These are phyloP conservation scores for Schizotus pectinicornis DNA, from an alignment of 2,888 invertebrate species.

Conservation along the genomic window DNA sequence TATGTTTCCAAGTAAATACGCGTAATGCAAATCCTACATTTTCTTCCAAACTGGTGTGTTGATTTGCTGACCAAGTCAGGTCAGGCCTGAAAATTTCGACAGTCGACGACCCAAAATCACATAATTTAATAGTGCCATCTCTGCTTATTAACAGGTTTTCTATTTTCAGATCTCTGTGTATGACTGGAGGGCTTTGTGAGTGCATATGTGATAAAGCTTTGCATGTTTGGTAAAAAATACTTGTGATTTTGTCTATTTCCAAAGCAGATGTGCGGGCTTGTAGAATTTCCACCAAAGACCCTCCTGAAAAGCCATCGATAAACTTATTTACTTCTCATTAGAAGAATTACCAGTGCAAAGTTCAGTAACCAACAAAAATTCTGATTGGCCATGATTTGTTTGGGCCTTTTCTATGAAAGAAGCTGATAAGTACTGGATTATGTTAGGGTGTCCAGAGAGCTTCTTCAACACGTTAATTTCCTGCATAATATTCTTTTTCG, in stretches of 20 bases:
- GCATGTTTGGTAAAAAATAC: conserved; percentile 90
- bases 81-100: conserved; percentile 82
- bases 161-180: conserved; percentile 94
- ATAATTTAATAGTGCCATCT: conserved; percentile 88
- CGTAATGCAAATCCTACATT: conserved; percentile 66
- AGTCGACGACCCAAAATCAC: conserved; percentile 97
- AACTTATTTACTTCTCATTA: neutral
- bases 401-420: conserved; percentile 79
- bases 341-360: conserved; percentile 77
- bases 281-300: conserved; percentile 71
- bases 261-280: conserved; percentile 67
- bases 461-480: conserved; percentile 87
- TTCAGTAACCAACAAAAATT: conserved; percentile 92
- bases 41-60: conserved; percentile 90
- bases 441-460: conserved; percentile 88
- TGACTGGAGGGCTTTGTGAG: conserved; percentile 85
- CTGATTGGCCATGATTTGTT: conserved; percentile 81
- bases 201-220: conserved; percentile 94
- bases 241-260: conserved; percentile 73
- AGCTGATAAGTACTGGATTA: conserved; percentile 89
- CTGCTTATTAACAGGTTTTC: conserved; percentile 92
- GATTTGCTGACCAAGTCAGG: conserved; percentile 90
- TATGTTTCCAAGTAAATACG: conserved; percentile 2
- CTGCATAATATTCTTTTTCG: conserved; percentile 78
- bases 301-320: conserved; percentile 53